A percentile compares a stretch with the other conserved stretches of the same genome.
Conservation (phyloP, 30 jellyfish, hydroid and myxozoan genomes). For the Morbakka virulenta region DNA sequence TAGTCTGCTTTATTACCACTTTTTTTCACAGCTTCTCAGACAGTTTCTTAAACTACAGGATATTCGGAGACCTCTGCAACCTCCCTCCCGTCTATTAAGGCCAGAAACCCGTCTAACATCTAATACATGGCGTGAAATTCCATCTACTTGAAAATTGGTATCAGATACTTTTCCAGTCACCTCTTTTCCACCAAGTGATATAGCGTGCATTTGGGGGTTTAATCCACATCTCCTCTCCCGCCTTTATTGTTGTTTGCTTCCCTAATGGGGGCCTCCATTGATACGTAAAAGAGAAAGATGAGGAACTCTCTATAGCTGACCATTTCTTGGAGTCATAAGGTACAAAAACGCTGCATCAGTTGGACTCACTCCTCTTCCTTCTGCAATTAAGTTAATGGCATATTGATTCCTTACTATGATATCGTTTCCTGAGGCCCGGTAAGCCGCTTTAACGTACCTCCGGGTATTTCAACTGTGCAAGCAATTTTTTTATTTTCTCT, state of each 20-base stretch:
- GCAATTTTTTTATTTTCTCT: not conserved
- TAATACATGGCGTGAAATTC: slow-evolving; percentile 5
- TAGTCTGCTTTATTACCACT: not conserved
- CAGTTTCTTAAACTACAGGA: too few species aligned
- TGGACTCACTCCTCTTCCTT: not conserved
- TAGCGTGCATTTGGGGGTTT: slow-evolving; percentile 22
- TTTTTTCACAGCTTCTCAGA: too few species aligned
- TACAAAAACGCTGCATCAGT: slow-evolving; percentile 8
- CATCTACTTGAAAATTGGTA: not conserved
- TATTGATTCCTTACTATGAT: slow-evolving; percentile 14
- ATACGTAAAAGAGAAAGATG: not conserved
- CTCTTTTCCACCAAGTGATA: not conserved
- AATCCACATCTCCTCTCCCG: slow-evolving; percentile 24
- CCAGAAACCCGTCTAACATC: slow-evolving; percentile 2
- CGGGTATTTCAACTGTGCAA: too few species aligned
- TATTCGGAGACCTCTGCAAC: too few species aligned
- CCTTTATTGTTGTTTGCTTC: too few species aligned
- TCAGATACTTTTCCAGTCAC: not conserved
- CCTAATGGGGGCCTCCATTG: slow-evolving; percentile 18
- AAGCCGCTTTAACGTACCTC: not conserved
- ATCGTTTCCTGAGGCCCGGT: slow-evolving; percentile 16
- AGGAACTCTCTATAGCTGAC: slow-evolving; percentile 5
- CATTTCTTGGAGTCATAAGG: slow-evolving; percentile 4
- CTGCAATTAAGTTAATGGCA: slow-evolving; percentile 7
- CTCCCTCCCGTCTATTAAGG: not conserved